Evolutionary conservation across 1,140 invertebrate genomes (phyloP), one percentile per base, ranked within the genome.

Genomic region (Hestina assimilis): DNA sequence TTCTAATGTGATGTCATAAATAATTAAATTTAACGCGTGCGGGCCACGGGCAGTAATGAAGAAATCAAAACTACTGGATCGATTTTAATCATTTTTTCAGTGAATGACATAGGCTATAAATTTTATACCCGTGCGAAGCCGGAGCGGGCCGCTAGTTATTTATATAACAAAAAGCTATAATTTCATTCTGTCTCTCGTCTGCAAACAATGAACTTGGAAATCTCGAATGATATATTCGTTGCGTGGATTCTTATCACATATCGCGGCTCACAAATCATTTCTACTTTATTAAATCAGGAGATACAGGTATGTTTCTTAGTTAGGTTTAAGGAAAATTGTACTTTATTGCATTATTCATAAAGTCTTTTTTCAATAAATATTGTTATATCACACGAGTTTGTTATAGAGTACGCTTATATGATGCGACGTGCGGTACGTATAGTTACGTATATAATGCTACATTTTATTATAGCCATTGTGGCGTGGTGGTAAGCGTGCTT

Each of bases 281-380:
- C 54, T 53, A 26, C 48, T 40, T 58, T 63, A 63, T 63, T 63
- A 46, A 47, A 58, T 63, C 43, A 33, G 19, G 47, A 51, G 41
- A 41, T 38, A 57, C 42, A 40, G 33, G 33, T 38, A 38, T 19
- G 15, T 52, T 29, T 5, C 35, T 23, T 19, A n/a, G 8, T 2
- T 4, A 28, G 3, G 15, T 28, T 1, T 11, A 47, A 20, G 4
- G 29, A 5, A 47, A 47, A 17, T 20, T 47, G 4, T 4, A 47
- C 19, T 11, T 14, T 47, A 33, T 33, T 9, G 4, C 15, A 11
- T 3, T 12, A 4, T 17, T 7, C 2, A 3, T 33, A 47, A 2
- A 14, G 15, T 9, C 31, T 11, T 33, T 33, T 14, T 47, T 47
- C 14, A 17, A 21, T 11, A 33, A 12, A 4, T 0, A 28, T 7